These are phyloP conservation scores for Brachyalestes nurse DNA, from an alignment of 2,797 vertebrate genomes.

Conservation along the genomic window DNA sequence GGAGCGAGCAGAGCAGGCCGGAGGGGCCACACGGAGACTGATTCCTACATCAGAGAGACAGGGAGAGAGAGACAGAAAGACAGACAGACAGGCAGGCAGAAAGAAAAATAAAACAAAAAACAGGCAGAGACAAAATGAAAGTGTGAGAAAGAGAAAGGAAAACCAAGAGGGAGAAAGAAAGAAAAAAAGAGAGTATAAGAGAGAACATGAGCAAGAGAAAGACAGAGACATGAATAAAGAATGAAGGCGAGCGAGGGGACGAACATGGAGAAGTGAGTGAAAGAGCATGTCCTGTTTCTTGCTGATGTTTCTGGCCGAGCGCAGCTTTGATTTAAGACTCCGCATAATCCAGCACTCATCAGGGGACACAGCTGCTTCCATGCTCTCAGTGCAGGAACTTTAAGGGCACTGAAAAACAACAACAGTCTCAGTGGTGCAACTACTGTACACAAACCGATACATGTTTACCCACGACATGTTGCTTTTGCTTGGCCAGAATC, in stretches of 20 bases:
- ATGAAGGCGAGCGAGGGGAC: too few relatives aligned
- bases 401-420: conserved; percentile 26
- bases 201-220: not conserved
- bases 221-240: not conserved
- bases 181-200: not conserved
- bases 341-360: conserved; percentile 48
- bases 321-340: conserved; percentile 52
- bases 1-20: not conserved
- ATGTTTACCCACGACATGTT: not conserved
- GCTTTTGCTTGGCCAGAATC: too few relatives aligned
- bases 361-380: conserved; percentile 43
- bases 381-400: conserved; percentile 27
- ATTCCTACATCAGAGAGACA: conserved; percentile 7
- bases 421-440: conserved; percentile 32
- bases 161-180: not conserved
- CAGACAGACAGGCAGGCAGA: not conserved
- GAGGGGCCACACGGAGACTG: conserved; percentile 26
- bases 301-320: conserved; percentile 42
- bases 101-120: not conserved
- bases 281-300: conserved; percentile 24
- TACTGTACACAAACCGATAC: conserved; percentile 3
- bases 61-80: not conserved
- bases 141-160: not conserved
- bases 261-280: not conserved
- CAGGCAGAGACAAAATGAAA: too few relatives aligned